Evolutionary conservation across 1,140 invertebrate species (phyloP), one percentile per base, ranked within the genome.

Genomic region (Rhopalosiphum padi): DNA sequence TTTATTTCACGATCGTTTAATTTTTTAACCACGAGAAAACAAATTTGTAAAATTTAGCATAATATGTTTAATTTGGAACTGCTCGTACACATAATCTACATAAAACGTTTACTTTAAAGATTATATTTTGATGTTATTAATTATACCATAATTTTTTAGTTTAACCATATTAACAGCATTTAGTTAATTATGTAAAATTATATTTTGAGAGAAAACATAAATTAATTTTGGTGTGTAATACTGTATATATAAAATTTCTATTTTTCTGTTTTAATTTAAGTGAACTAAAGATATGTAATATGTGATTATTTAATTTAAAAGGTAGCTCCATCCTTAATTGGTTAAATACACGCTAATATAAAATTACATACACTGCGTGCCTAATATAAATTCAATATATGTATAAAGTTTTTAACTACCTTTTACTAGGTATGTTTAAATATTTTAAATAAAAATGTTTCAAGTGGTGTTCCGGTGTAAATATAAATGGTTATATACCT

Each of bases 101-200:
- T 35, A 77, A n/a, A 77, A 77, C 15, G 60, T 77, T 77, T 77
- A n/a, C 60, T n/a, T 77, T n/a, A n/a, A 77, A 77, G 60, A 77
- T 77, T 77, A 77, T 77, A 77, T 77, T 77, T 77, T 77, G 55
- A 77, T 77, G n/a, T n/a, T 35, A 77, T 77, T 77, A 77, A 77
- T 77, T 77, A 77, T 77, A 18, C 60, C 30, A 77, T 35, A 77
- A n/a, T 77, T 77, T 77, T 77, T n/a, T 77, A 77, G n/a, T 77
- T 77, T 35, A 77, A n/a, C 30, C 30, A 77, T 77, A n/a, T 77
- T 18, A 77, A 77, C n/a, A n/a, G 60, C 30, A 77, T n/a, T 77
- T 18, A 77, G 60, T 77, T 77, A 77, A 77, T 77, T 77, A 77
- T 77, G 30, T 77, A 77, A 77, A 77, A 77, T 77, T 77, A n/a